Evolutionary conservation across 2,888 invertebrate species (phyloP).

Genomic region (Gastracanthus pulcherrimus): DNA sequence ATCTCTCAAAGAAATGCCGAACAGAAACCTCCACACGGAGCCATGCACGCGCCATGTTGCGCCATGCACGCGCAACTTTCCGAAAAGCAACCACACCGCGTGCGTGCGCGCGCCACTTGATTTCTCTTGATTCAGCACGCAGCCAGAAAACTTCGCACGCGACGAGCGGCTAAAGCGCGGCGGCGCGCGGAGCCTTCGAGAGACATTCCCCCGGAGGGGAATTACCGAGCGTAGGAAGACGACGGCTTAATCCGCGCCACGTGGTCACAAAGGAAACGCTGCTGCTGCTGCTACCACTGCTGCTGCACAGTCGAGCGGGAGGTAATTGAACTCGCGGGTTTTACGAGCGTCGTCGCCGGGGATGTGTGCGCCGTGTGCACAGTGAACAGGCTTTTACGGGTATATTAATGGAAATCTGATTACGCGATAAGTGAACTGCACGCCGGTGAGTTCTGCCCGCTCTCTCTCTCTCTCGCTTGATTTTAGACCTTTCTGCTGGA

Average conservation of each 20-base stretch:
- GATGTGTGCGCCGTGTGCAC: background rate
- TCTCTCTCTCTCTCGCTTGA: too few relatives aligned
- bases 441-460: too few relatives aligned
- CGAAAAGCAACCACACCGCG: too few relatives aligned
- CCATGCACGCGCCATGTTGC: too few relatives aligned
- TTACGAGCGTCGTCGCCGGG: background rate
- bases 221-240: background rate
- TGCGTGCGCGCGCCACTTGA: too few relatives aligned
- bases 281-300: too few relatives aligned
- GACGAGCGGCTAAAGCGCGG: background rate
- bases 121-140: too few relatives aligned
- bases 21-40: too few relatives aligned
- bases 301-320: too few relatives aligned
- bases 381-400: background rate
- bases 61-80: too few relatives aligned
- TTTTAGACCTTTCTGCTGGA: too few relatives aligned
- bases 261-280: constrained; percentile 12
- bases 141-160: background rate
- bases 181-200: background rate
- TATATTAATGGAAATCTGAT: constrained; percentile 6
- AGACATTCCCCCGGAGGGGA: background rate
- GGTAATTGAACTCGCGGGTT: constrained; percentile 18
- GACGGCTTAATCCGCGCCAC: constrained; percentile 23
- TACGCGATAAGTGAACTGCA: background rate
- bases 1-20: too few relatives aligned